These are phyloP conservation scores for Sinohyriopsis cumingii DNA, from an alignment of 2,888 invertebrate genomes.

Conservation along the genomic window DNA sequence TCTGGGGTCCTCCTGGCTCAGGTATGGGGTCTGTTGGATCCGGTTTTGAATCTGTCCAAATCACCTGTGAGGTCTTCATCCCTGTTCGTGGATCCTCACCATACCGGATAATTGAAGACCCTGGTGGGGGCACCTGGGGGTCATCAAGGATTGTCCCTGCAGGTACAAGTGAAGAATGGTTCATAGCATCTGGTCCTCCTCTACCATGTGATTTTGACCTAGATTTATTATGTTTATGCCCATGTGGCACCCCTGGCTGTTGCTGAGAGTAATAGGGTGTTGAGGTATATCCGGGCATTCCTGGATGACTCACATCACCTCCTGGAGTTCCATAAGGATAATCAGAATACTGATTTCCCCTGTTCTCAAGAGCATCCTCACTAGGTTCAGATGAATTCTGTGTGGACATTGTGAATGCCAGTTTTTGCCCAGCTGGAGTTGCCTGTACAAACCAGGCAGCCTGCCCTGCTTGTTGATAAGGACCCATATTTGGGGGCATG, in stretches of 20 bases:
- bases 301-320: slow-evolving; percentile 24
- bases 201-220: slow-evolving; percentile 10
- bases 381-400: slow-evolving; percentile 24
- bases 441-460: slow-evolving; percentile 57
- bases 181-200: slow-evolving; percentile 11
- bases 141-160: slow-evolving; percentile 47
- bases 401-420: slow-evolving; percentile 48
- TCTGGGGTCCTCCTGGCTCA: slow-evolving; percentile 51
- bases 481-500: slow-evolving; percentile 15
- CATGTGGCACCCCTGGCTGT: slow-evolving; percentile 22
- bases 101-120: slow-evolving; percentile 52
- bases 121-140: slow-evolving; percentile 51
- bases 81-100: slow-evolving; percentile 56
- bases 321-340: slow-evolving; percentile 7
- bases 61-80: slow-evolving; percentile 56
- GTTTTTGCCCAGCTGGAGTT: slow-evolving; percentile 38
- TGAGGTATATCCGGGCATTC: slow-evolving; percentile 47
- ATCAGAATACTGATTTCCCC: slow-evolving; percentile 13
- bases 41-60: slow-evolving; percentile 59
- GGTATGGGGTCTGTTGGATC: slow-evolving; percentile 60
- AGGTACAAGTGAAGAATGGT: slow-evolving; percentile 29
- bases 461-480: slow-evolving; percentile 45
- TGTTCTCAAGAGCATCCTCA: slow-evolving; percentile 14
- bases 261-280: slow-evolving; percentile 39
- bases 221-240: slow-evolving; percentile 1